Evolutionary conservation across 2,888 invertebrate species (phyloP), one percentile per base, ranked within the genome.

Genomic region (Clunio marinus): DNA sequence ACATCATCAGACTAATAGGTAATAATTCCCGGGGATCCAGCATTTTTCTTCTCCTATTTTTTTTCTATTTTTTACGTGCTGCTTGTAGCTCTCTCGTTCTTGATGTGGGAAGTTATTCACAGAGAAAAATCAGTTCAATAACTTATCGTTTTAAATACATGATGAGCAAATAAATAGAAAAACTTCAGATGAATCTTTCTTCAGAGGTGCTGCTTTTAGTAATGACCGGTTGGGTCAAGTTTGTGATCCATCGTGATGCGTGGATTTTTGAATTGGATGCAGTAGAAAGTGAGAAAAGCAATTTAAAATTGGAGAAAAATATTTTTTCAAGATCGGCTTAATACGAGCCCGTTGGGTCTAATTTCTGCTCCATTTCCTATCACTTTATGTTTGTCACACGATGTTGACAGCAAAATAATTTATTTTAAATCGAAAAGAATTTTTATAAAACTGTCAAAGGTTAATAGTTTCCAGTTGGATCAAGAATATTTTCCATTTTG

Each of bases 171-270:
- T 66, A 66, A 66, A 66, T 66, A 66, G 66, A 66, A n/a, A n/a
- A 45, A 63, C 57, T 57, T 57, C 25, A 57, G 57, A 57, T 57
- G 57, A 57, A 27, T 27, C 15, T 57, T 57, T 45, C 17, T 62
- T 67, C 67, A 78, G n/a, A n/a, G n/a, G n/a, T n/a, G n/a, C n/a
- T n/a, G n/a, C n/a, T n/a, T n/a, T n/a, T n/a, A n/a, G 71, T 78
- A 78, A 71, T 78, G 78, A 71, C 78, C 78, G 72, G 78, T 78
- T 70, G 78, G 78, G 74, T 78, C 78, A 74, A 78, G 59, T 46
- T 45, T 58, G 8, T 24, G 76, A 75, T 70, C 66, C 70, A 20
- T 63, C 27, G n/a, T 41, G 8, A 25, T 25, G 57, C 13, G 25
- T 57, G 17, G 15, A 57, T 13, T 57, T 57, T 4, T 17, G 17